phyloP scores from a whole-genome alignment of 2,888 invertebrate species.

The Nomada ruficornis region DNA sequence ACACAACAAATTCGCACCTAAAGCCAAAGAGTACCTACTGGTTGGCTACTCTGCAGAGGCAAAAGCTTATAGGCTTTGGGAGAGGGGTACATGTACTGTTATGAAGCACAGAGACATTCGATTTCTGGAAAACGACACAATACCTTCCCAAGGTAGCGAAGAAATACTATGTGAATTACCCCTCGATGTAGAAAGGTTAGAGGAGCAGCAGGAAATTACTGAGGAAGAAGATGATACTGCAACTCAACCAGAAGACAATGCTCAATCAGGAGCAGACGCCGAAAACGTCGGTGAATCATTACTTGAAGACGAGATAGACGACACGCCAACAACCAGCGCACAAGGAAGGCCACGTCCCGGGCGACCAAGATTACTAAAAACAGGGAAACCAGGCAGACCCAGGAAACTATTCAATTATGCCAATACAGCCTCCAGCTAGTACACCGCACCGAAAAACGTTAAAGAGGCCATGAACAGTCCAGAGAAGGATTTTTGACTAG shows the following conservation, averaged over 20 bases:
- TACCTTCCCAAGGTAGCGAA: too few species aligned
- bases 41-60: constrained; percentile 59
- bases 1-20: constrained; percentile 58
- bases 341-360: constrained; percentile 24
- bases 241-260: neutral
- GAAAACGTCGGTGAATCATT: constrained; percentile 36
- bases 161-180: too few species aligned
- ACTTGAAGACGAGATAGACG: neutral
- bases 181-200: too few species aligned
- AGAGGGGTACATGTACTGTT: neutral
- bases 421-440: too few species aligned
- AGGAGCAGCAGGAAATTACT: neutral
- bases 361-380: constrained; percentile 69
- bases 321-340: neutral
- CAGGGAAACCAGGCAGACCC: constrained; percentile 82
- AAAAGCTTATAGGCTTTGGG: constrained; percentile 58
- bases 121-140: neutral
- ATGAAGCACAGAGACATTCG: neutral
- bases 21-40: constrained; percentile 54
- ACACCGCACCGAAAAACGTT: constrained; percentile 15
- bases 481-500: constrained; percentile 33
- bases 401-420: neutral
- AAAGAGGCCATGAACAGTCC: constrained; percentile 28
- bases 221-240: neutral
- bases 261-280: neutral